A percentile compares a stretch with the other conserved stretches of the same genome.
Conservation (phyloP, 2,797 vertebrate genomes). For the Alauda arvensis region DNA sequence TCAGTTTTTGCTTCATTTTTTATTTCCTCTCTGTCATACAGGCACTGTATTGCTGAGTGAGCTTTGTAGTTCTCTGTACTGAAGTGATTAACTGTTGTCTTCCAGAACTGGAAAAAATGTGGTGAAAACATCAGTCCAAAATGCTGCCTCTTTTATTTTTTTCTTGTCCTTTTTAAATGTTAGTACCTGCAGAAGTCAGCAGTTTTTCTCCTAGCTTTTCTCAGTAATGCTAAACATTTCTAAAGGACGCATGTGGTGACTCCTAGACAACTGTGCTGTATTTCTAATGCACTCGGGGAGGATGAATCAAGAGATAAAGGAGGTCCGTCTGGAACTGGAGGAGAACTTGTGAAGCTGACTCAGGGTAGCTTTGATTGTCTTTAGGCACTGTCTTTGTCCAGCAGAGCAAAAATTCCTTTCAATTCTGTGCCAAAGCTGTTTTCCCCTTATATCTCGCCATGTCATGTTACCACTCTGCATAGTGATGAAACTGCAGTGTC, state of each 20-base stretch:
- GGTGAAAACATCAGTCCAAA: not conserved
- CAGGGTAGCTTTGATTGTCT: not conserved
- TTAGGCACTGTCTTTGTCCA: not conserved
- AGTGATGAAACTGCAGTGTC: not conserved
- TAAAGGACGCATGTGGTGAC: not conserved
- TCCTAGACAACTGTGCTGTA: not conserved
- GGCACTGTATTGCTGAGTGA: not conserved
- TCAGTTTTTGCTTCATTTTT: not conserved
- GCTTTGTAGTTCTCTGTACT: not conserved
- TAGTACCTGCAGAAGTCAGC: not conserved
- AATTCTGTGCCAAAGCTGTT: not conserved
- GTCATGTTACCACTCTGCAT: not conserved
- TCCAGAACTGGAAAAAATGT: not conserved
- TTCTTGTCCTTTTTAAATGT: not conserved
- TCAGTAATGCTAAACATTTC: not conserved
- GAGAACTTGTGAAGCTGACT: not conserved
- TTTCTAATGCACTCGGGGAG: not conserved
- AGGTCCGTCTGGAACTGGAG: not conserved
- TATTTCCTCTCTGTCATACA: not conserved
- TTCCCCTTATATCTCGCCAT: not conserved
- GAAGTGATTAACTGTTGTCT: not conserved
- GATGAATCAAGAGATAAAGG: conserved; percentile 23
- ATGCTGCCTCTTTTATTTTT: not conserved
- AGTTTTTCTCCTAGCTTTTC: not conserved
- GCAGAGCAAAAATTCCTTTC: not conserved